Percentiles rank a stretch among this genome's conserved stretches.
Conservation (phyloP, 2,113 vertebrate genomes). For the Trichechus manatus region DNA sequence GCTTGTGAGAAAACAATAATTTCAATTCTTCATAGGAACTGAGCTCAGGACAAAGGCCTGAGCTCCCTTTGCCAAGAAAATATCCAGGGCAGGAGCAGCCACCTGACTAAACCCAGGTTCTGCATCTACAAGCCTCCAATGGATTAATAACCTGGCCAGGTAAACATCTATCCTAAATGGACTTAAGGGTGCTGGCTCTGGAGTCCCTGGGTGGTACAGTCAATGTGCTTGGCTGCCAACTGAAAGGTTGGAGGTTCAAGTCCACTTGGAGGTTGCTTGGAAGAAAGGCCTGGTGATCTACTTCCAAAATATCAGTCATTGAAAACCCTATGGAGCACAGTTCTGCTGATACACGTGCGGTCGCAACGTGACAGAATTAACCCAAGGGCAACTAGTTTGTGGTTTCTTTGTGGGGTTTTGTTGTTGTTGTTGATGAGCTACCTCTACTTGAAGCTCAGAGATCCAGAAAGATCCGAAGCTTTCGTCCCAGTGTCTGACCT, state of each 20-base stretch:
- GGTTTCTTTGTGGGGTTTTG: background rate
- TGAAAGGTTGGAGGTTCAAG: background rate
- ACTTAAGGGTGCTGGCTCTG: background rate
- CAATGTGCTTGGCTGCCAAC: background rate
- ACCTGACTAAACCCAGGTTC: background rate
- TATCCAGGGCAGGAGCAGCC: background rate
- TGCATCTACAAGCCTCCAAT: fast-evolving
- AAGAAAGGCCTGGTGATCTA: background rate
- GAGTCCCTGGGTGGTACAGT: background rate
- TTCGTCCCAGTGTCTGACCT: background rate
- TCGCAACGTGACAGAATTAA: background rate
- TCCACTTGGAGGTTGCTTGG: background rate
- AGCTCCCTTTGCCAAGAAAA: background rate
- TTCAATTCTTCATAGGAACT: background rate
- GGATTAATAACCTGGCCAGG: background rate
- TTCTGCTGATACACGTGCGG: background rate
- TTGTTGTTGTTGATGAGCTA: background rate
- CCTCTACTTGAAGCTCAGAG: background rate
- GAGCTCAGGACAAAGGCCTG: background rate
- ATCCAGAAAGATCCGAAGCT: background rate
- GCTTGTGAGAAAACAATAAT: background rate
- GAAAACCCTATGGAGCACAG: background rate
- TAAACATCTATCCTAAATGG: background rate
- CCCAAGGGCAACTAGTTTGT: background rate
- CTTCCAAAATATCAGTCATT: background rate